Evolutionary conservation across 1,140 invertebrate genomes (phyloP), one percentile per base, ranked within the genome.

Genomic region (Lineus longissimus): DNA sequence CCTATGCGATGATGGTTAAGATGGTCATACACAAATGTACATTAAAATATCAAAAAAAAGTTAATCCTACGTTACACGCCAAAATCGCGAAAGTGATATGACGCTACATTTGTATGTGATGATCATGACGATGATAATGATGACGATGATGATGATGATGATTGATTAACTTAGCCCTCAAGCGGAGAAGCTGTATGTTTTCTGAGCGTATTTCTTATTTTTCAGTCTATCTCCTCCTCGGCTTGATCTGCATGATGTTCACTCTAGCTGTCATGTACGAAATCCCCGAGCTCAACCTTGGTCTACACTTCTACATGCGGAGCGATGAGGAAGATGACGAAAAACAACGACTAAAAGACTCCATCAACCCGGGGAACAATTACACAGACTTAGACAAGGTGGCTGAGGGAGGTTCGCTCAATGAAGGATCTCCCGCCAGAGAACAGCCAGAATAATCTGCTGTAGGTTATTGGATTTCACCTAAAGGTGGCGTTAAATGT

Each of bases 211-310:
- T n/a, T 6, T 51, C n/a, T 63, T 74, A 68, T 64, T 66, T 70
- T 85, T 55, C 84, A 91, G 90, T 85, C 66, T 93, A 92, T 78
- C 82, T 93, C 11, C 80, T 93, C 60, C 68, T 90, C 61, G 91
- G 91, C 1, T 83, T 94, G 31, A 88, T 89, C n/a, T 89, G 90
- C 79, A 88, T 92, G 84, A 91, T 93, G 88, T 81, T 92, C 57
- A 86, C 89, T 1, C 79, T 93, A 66, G 90, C 90, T 0, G 88
- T 92, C 1, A 89, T 92, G 78, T 92, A 92, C 78, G 91, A 93
- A 74, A 92, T 93, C 65, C 91, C 91, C 11, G 90, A 93, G 82
- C 82, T 93, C 66, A 93, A 93, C 77, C 81, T 93, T 30, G 90
- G 90, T 55, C 84, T 88, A 45, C 85, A 91, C 31, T 91, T 92